Evolutionary conservation across 2,888 invertebrate genomes (phyloP).

Genomic region (Conops quadrifasciatus): DNA sequence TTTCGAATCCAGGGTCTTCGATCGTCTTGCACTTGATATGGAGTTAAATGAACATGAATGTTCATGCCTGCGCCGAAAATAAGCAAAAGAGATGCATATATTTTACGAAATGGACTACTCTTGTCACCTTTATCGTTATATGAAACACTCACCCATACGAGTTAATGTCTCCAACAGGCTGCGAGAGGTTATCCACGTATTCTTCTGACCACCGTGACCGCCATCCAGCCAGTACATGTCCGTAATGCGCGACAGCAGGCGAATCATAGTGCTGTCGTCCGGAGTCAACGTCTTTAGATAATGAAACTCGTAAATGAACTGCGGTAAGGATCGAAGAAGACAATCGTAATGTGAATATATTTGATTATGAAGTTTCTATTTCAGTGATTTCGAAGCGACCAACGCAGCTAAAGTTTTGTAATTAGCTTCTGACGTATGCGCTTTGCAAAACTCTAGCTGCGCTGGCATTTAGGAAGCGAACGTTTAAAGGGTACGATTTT

Average conservation of each 20-base stretch:
- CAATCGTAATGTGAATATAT: constrained; percentile 18
- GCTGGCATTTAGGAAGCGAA: no score
- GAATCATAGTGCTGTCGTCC: constrained; percentile 71
- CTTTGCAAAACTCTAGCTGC: background rate
- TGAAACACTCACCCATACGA: constrained; percentile 72
- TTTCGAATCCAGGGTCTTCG: constrained; percentile 84
- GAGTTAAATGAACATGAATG: constrained; percentile 84
- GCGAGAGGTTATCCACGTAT: constrained; percentile 86
- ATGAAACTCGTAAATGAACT: constrained; percentile 86
- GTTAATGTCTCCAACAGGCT: constrained; percentile 78
- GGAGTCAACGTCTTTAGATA: constrained; percentile 75
- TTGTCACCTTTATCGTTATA: no score
- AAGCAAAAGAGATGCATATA: background rate
- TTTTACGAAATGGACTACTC: no score
- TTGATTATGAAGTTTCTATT: background rate
- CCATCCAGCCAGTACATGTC: constrained; percentile 92
- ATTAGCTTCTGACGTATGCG: constrained; percentile 30
- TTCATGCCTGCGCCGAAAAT: constrained; percentile 69
- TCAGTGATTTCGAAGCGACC: background rate
- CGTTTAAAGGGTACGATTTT: constrained; percentile 53
- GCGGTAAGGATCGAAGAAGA: constrained; percentile 26
- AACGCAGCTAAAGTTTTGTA: constrained; percentile 14
- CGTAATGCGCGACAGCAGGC: constrained; percentile 73
- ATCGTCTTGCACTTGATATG: constrained; percentile 87
- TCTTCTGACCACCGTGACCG: constrained; percentile 86